Percentiles rank a stretch among this genome's conserved stretches.
Conservation (phyloP, 1,140 invertebrate genomes). For the Diplogasteroides magnus region DNA sequence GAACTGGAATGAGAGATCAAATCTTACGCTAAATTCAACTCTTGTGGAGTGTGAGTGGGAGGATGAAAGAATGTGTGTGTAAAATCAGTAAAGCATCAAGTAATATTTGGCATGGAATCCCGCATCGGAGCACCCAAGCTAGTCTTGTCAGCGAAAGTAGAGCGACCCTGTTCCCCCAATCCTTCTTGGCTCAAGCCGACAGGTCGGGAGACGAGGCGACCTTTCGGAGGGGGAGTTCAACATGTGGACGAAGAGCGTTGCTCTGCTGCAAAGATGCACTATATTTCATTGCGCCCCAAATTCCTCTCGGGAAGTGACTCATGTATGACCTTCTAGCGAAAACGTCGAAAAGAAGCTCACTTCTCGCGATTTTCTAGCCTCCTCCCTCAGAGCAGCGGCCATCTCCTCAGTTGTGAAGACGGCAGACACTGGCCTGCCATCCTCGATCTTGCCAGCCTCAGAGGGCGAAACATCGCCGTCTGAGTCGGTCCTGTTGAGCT, state of each 20-base stretch:
- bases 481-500: neutral
- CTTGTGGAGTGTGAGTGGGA: no score
- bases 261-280: neutral
- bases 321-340: neutral
- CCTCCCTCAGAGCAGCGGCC: neutral
- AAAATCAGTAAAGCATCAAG: neutral
- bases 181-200: no score
- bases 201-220: neutral
- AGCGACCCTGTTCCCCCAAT: no score
- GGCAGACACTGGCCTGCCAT: neutral
- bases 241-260: neutral
- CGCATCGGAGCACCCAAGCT: neutral
- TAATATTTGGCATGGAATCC: neutral
- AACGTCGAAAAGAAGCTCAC: neutral
- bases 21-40: no score
- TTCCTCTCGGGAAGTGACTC: neutral
- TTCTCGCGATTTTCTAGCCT: neutral
- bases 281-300: no score
- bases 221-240: neutral
- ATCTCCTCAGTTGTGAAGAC: neutral
- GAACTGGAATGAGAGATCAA: no score
- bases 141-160: no score
- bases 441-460: neutral
- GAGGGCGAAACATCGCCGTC: neutral
- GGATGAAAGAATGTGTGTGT: neutral